phyloP scores from a whole-genome alignment of 2,113 vertebrate genomes.

The Thryonomys swinderianus region DNA sequence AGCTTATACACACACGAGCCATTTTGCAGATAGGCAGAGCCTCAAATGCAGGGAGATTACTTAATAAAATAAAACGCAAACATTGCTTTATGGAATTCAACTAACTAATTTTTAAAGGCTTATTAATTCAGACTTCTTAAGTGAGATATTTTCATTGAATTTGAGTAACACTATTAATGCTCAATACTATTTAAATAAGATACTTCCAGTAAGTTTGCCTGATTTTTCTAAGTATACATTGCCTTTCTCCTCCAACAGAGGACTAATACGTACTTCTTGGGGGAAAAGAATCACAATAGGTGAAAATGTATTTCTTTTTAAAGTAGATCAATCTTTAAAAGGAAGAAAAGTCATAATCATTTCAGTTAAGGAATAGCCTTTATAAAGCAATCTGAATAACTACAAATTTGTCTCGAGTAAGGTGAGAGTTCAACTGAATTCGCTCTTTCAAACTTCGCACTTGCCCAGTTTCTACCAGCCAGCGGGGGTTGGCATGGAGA shows the following conservation, averaged over 20 bases:
- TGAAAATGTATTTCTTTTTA: constrained; percentile 25
- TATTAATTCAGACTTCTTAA: constrained; percentile 36
- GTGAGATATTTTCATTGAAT: constrained; percentile 18
- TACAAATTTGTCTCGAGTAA: constrained; percentile 15
- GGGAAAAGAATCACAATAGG: neutral
- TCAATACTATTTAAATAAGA: constrained; percentile 33
- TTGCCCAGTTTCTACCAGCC: neutral
- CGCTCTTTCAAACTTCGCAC: neutral
- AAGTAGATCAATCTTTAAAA: constrained; percentile 23
- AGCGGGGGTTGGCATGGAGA: neutral
- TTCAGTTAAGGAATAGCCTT: constrained; percentile 12
- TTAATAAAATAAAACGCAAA: constrained; percentile 57
- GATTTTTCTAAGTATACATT: constrained; percentile 8
- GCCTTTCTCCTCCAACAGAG: neutral
- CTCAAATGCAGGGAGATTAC: neutral
- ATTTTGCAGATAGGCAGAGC: neutral
- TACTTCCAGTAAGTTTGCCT: constrained; percentile 4
- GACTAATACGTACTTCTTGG: neutral
- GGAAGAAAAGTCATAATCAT: constrained; percentile 7
- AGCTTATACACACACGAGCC: neutral
- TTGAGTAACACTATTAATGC: constrained; percentile 34
- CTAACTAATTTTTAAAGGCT: constrained; percentile 41
- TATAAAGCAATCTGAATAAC: neutral
- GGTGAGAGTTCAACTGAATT: neutral
- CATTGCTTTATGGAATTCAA: neutral